phyloP scores from a whole-genome alignment of 2,113 vertebrate genomes.

The Corvus hawaiiensis region DNA sequence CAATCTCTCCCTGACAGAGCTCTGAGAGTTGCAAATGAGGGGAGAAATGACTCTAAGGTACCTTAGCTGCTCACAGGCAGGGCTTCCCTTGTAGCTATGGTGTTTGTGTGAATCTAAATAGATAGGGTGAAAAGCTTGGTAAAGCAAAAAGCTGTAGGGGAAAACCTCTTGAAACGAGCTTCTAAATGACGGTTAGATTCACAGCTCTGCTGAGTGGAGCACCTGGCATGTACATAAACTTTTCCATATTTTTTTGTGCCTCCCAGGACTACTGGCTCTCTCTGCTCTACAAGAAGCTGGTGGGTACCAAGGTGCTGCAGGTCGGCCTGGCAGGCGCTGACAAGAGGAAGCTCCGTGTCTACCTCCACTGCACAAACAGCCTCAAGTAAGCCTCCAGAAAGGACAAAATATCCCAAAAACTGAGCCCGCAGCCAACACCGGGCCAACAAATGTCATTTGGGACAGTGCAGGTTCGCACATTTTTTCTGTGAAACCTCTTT shows the following conservation, averaged over 20 bases:
- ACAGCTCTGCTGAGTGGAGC: not conserved
- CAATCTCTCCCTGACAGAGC: not conserved
- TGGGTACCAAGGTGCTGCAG: constrained; percentile 82
- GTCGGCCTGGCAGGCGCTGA: not conserved
- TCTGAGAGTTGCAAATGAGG: not conserved
- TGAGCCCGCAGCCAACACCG: fast-evolving
- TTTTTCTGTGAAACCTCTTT: not conserved
- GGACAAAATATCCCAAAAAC: not conserved
- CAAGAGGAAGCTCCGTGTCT: constrained; percentile 73
- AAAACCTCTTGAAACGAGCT: not conserved
- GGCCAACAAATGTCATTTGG: not conserved
- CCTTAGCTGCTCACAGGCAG: not conserved
- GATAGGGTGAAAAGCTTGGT: not conserved
- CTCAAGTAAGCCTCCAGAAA: constrained; percentile 73
- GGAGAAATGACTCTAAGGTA: not conserved
- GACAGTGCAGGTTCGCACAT: fast-evolving
- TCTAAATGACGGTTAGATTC: not conserved
- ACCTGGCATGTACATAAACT: not conserved
- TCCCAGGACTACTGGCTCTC: constrained; percentile 92
- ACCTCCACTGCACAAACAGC: constrained; percentile 85
- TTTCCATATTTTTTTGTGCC: not conserved
- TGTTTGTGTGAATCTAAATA: not conserved
- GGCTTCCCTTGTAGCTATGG: not conserved
- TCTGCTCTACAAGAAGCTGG: constrained; percentile 87
- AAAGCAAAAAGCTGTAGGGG: not conserved